Evolutionary conservation across 2,113 vertebrate genomes (phyloP), one percentile per base, ranked within the genome.

Genomic region (crab-eating macaque (Macaca fascicularis)): DNA sequence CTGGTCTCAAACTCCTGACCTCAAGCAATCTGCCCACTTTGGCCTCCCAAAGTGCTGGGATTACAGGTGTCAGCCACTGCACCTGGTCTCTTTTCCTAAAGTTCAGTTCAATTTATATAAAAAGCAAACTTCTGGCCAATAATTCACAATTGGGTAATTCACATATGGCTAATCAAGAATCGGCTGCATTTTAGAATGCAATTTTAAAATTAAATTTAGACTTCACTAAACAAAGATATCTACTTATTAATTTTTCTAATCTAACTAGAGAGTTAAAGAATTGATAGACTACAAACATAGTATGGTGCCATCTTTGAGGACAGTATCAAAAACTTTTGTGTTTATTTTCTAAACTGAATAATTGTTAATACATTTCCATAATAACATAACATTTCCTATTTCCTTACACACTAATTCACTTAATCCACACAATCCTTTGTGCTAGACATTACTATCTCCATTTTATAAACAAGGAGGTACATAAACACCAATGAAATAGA

Each of bases 141-240:
- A 87, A 95, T 52, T 61, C 69, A 86, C 22, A 86, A 35, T 0
- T 79, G 45, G 8, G 35, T 35, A 85, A 94, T 52, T 90, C 48
- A 67, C 52, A 89, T 45, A 75, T 7, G 40, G 82, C 50, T 96
- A 50, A 59, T 50, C 69, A 67, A 52, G n/a, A 59, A 23, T 48
- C 75, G 89, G 59, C 8, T 81, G 32, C 6, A 64, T 55, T 82
- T 82, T 38, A 92, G 67, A 84, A 93, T 59, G 35, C 6, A 78
- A 86, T 89, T 91, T 95, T 88, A 96, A 2, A 69, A 69, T 74
- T 78, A 93, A 76, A 90, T 90, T 32, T 72, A 76, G n/a, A 90
- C 57, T 90, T 48, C 20, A 43, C 59, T 90, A 81, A 93, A 96
- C 32, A 80, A 90, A 90, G 20, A 8, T n/a, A 81, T 76, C 74